These are phyloP conservation scores for Hylaeus anthracinus DNA, from an alignment of 1,140 invertebrate species.

Conservation along the genomic window DNA sequence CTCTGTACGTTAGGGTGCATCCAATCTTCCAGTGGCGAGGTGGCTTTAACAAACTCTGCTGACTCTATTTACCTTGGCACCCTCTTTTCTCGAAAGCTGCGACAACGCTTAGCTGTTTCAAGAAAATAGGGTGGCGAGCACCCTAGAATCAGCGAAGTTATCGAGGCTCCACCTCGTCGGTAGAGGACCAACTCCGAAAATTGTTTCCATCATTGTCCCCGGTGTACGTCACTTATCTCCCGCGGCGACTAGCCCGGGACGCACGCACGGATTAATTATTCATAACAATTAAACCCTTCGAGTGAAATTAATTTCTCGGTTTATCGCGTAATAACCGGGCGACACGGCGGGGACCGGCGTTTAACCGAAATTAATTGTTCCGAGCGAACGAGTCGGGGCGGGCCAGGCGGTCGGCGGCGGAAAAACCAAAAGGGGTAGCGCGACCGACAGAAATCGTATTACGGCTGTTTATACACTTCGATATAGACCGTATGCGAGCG, in stretches of 20 bases:
- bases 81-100: no score
- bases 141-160: no score
- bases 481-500: conserved; percentile 55
- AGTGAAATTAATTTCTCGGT: conserved; percentile 37
- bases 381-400: conserved; percentile 19
- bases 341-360: not conserved
- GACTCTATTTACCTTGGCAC: no score
- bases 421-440: conserved; percentile 43
- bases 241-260: not conserved
- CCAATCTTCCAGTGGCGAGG: no score
- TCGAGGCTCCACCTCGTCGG: no score
- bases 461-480: conserved; percentile 66
- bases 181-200: no score
- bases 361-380: conserved; percentile 48
- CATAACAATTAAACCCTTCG: conserved; percentile 36
- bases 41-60: no score
- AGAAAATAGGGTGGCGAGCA: no score
- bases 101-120: no score
- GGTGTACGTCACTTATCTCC: conserved; percentile 13
- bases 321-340: conserved; percentile 34
- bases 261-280: conserved; percentile 21
- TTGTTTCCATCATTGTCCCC: no score
- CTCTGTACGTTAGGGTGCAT: no score
- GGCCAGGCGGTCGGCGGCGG: not conserved
- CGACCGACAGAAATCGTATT: conserved; percentile 51